A percentile compares a stretch with the other conserved stretches of the same genome.
These are phyloP conservation scores for Vulpes vulpes DNA, from an alignment of 2,113 vertebrate genomes.

Conservation along the genomic window DNA sequence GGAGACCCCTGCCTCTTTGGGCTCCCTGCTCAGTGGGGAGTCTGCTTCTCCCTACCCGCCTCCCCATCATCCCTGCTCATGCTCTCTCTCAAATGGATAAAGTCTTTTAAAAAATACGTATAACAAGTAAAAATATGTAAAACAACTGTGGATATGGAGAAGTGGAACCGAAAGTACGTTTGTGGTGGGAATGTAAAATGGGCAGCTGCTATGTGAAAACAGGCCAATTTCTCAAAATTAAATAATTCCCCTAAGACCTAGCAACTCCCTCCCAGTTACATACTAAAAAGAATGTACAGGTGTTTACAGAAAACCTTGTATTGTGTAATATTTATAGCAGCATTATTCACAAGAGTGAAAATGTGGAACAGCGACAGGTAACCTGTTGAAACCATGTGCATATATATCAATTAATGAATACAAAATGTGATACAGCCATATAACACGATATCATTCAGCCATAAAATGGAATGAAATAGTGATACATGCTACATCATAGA, in stretches of 20 bases:
- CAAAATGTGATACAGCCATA: neutral
- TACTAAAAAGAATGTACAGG: neutral
- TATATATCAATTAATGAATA: neutral
- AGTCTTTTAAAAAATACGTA: no score
- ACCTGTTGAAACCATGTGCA: neutral
- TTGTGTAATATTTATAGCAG: neutral
- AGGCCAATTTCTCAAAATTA: slow-evolving; percentile 1
- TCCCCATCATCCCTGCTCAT: no score
- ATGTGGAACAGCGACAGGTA: neutral
- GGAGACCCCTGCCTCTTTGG: no score
- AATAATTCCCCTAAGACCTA: neutral
- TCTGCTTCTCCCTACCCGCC: no score
- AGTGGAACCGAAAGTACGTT: neutral
- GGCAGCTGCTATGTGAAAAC: neutral
- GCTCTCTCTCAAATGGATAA: no score
- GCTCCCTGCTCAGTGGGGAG: no score
- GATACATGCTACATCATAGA: neutral
- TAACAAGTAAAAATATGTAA: neutral
- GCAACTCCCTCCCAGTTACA: neutral
- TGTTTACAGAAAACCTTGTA: neutral
- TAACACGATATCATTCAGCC: neutral
- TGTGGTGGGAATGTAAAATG: neutral
- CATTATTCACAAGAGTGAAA: neutral
- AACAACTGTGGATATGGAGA: neutral
- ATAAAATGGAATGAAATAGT: neutral